Evolutionary conservation across 2,113 vertebrate genomes (phyloP).

Genomic region (Clarias gariepinus): DNA sequence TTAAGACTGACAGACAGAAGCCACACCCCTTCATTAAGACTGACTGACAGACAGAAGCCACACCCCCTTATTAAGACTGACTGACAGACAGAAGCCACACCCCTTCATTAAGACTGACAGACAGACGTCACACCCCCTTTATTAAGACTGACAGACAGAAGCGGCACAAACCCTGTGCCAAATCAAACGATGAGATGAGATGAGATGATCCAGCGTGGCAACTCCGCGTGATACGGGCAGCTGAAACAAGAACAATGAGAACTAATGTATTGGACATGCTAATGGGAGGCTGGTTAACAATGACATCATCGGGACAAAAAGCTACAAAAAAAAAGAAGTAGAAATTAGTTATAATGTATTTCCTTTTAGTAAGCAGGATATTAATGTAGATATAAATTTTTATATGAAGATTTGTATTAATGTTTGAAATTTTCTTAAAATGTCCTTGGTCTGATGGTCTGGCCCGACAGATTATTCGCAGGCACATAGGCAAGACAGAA

Average conservation of each 20-base stretch:
- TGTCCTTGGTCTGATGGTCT: background rate
- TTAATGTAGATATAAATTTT: background rate
- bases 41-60: background rate
- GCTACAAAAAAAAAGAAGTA: background rate
- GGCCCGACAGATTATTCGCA: constrained; percentile 14
- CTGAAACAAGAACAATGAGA: background rate
- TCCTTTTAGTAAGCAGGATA: background rate
- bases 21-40: background rate
- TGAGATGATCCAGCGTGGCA: too few relatives aligned
- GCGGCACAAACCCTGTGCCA: too few relatives aligned
- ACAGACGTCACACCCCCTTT: background rate
- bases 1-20: background rate
- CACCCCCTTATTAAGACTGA: background rate
- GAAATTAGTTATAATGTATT: background rate
- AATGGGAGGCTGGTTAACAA: background rate
- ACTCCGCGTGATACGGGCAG: too few relatives aligned
- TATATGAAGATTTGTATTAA: background rate
- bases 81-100: background rate
- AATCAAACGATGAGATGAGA: too few relatives aligned
- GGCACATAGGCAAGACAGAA: constrained; percentile 10
- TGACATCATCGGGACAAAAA: background rate
- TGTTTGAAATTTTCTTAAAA: background rate
- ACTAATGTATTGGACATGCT: background rate
- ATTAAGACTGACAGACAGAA: background rate
- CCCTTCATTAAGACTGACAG: background rate